Percentiles rank a stretch among this genome's conserved stretches.
Conservation (phyloP, 2,113 vertebrate genomes). For the Microtus montanus region DNA sequence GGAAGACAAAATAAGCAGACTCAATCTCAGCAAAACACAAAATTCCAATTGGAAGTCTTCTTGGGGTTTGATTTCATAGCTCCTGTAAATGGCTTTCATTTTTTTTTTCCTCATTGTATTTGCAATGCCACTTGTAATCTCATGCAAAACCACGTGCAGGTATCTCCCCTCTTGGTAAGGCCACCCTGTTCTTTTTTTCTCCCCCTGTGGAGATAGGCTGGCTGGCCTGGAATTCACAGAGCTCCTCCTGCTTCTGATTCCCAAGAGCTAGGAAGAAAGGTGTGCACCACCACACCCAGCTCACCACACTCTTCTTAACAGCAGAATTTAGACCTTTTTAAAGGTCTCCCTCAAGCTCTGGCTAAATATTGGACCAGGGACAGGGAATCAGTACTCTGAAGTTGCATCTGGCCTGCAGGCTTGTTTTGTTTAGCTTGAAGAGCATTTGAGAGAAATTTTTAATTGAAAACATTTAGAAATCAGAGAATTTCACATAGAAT, state of each 20-base stretch:
- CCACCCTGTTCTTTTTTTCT: neutral
- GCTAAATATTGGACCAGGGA: conserved; percentile 20
- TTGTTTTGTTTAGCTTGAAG: conserved; percentile 58
- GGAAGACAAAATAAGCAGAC: conserved; percentile 40
- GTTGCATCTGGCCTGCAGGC: conserved; percentile 52
- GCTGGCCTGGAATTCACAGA: neutral
- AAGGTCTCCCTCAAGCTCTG: neutral
- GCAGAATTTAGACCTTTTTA: conserved; percentile 14
- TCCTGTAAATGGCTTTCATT: neutral
- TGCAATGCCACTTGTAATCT: neutral
- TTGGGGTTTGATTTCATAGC: neutral
- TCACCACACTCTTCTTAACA: neutral
- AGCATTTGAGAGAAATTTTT: neutral
- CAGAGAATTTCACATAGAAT: conserved; percentile 48
- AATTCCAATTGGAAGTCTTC: neutral
- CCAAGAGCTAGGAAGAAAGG: neutral
- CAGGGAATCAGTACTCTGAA: neutral
- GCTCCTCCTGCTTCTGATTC: neutral
- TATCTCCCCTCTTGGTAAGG: neutral
- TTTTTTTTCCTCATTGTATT: neutral
- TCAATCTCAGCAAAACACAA: conserved; percentile 49
- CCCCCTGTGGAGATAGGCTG: neutral
- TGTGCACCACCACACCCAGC: neutral
- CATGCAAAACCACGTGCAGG: neutral
- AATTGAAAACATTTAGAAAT: conserved; percentile 56